Evolutionary conservation across 2,113 vertebrate species (phyloP).

Genomic region (Pseudonaja textilis): DNA sequence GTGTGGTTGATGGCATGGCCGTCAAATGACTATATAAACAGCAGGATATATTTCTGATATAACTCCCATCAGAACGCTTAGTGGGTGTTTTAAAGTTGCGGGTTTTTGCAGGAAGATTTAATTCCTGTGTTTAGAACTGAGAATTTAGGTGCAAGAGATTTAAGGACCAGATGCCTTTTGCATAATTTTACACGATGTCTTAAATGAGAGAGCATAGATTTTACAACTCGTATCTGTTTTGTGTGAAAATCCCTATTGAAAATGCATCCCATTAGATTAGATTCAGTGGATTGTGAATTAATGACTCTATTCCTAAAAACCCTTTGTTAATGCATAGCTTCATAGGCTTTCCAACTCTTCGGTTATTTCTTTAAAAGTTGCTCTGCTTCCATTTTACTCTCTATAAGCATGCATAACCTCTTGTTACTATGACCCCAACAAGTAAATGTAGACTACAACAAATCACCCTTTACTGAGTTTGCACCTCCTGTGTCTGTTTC

Average conservation of each 20-base stretch:
- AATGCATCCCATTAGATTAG: background rate
- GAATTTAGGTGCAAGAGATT: slow-evolving; percentile 21
- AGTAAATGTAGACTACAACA: slow-evolving; percentile 45
- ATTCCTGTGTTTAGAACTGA: slow-evolving; percentile 13
- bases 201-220: background rate
- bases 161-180: background rate
- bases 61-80: slow-evolving; percentile 52
- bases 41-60: slow-evolving; percentile 57
- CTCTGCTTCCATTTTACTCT: background rate
- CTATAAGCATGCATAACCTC: background rate
- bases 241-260: background rate
- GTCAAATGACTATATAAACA: slow-evolving; percentile 63
- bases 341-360: background rate
- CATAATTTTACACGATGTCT: slow-evolving; percentile 22
- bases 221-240: background rate
- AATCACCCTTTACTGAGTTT: slow-evolving; percentile 82
- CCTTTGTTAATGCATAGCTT: slow-evolving; percentile 1
- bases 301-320: slow-evolving; percentile 24
- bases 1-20: slow-evolving; percentile 51
- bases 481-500: slow-evolving; percentile 62
- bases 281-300: background rate
- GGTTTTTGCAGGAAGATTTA: slow-evolving; percentile 33
- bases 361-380: background rate
- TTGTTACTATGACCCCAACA: slow-evolving; percentile 45
- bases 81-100: slow-evolving; percentile 10